A percentile compares a stretch with the other conserved stretches of the same genome.
These are phyloP conservation scores for Hydroisotoma schaefferi DNA, from an alignment of 2,888 invertebrate species.

Conservation along the genomic window DNA sequence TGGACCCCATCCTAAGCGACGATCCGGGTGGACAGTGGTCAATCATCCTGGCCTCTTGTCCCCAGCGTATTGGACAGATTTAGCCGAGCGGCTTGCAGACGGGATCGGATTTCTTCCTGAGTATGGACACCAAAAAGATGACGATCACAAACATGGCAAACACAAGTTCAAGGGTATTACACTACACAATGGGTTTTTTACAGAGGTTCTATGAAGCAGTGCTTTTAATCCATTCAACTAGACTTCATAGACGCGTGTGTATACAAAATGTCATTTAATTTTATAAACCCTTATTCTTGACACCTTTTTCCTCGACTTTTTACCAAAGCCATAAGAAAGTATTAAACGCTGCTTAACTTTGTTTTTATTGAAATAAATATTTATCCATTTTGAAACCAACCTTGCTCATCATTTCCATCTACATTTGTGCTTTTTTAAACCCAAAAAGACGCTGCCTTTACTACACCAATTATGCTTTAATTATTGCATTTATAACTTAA, in stretches of 20 bases:
- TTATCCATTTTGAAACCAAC: no score
- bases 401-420: no score
- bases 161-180: slow-evolving; percentile 30
- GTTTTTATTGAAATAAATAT: no score
- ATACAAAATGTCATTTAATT: no score
- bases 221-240: no score
- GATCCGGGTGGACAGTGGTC: neutral
- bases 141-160: slow-evolving; percentile 25
- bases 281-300: neutral
- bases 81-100: slow-evolving; percentile 2
- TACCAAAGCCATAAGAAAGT: no score
- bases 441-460: no score
- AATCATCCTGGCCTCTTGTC: neutral
- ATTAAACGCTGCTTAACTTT: no score
- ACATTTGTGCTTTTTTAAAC: no score
- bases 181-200: slow-evolving; percentile 33
- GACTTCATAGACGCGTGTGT: no score
- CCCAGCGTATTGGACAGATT: neutral
- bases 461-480: no score
- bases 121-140: slow-evolving; percentile 27
- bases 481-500: no score
- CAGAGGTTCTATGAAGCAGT: slow-evolving; percentile 27
- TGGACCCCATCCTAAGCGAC: neutral
- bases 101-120: slow-evolving; percentile 28
- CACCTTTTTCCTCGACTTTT: neutral